Evolutionary conservation across 2,113 vertebrate genomes (phyloP), one percentile per base, ranked within the genome.

Genomic region (Megalops atlanticus): DNA sequence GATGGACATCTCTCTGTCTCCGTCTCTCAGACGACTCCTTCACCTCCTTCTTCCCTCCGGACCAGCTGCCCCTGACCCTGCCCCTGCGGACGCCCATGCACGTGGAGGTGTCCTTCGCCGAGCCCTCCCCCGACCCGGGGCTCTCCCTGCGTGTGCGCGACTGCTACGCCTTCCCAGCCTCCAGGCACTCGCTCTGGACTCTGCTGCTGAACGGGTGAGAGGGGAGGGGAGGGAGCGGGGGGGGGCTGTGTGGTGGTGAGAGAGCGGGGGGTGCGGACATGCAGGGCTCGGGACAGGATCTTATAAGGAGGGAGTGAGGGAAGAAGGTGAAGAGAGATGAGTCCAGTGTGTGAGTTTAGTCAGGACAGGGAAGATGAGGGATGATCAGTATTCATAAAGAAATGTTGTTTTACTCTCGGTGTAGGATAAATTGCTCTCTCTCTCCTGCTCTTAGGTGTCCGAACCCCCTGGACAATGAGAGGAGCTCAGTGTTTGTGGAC

Each of bases 111-210:
- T 87, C 89, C 35, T 82, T 93, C 1, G 76, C 73, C 2, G 86
- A 82, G 79, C 91, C 90, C 0, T 84, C 84, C 38, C 87, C 85
- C 0, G 89, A 92, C 76, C 86, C 86, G 0, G 18, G 74, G 0
- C 89, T 93, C 0, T 89, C 90, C 45, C 79, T 93, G 68, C 87
- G 78, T 3, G 87, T 93, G 0, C 82, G 85, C 58, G 90, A 93
- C 64, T 93, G 92, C 85, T 92, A 91, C 12, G 92, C 92, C 85
- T 91, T 90, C 79, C 92, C 92, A 1, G 73, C 36, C 6, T 91
- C 92, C 11, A 80, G 89, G 78, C 87, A 89, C 76, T 92, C 91
- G 1, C 88, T 91, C 78, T 93, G 92, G 92, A 90, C 80, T 1
- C 90, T 93, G n/a, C 90, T 93, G 74, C 85, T 88, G 14, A 83